Evolutionary conservation across 2,113 vertebrate species (phyloP).

Genomic region (Melanerpes aurifrons): DNA sequence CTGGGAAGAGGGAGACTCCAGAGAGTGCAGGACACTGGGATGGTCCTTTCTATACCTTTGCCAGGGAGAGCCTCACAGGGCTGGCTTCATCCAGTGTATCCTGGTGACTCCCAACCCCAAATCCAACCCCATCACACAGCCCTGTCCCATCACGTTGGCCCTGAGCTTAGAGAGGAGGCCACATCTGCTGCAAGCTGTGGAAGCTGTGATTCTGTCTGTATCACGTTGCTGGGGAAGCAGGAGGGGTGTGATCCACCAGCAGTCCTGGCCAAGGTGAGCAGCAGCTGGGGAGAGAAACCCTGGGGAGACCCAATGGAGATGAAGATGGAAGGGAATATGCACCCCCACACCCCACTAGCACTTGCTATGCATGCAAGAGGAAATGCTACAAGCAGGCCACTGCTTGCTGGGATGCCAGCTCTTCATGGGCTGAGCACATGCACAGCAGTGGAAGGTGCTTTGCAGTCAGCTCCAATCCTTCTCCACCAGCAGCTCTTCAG

Average conservation of each 20-base stretch:
- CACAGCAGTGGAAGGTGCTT: neutral
- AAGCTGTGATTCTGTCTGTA: neutral
- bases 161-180: neutral
- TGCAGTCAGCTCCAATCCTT: neutral
- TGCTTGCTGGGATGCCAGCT: neutral
- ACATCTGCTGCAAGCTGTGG: neutral
- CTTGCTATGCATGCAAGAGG: neutral
- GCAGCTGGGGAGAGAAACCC: neutral
- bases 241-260: neutral
- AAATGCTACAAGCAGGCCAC: neutral
- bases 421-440: neutral
- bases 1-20: neutral
- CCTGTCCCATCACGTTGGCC: neutral
- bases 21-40: neutral
- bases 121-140: fast-evolving
- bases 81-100: neutral
- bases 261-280: neutral
- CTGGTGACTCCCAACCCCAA: neutral
- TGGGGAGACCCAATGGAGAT: neutral
- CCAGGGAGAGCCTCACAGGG: neutral
- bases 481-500: neutral
- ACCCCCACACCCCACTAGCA: too few relatives aligned
- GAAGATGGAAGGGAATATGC: neutral
- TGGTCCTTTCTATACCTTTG: neutral
- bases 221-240: neutral